Conservation (phyloP, 2,888 invertebrate genomes). For the Euplagia quadripunctaria region DNA sequence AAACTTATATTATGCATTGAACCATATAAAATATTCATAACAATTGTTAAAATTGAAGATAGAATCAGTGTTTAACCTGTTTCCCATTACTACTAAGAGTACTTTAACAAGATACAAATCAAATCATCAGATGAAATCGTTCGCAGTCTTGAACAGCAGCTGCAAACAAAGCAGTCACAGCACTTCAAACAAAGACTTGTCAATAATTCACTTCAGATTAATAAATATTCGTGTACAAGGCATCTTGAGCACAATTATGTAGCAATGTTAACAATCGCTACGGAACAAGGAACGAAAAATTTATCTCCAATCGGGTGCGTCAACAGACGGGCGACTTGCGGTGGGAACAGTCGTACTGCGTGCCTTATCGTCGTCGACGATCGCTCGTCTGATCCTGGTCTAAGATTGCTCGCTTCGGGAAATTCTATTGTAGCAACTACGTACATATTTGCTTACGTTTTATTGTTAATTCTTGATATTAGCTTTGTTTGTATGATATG, state of each 20-base stretch:
- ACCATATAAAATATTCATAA: background rate
- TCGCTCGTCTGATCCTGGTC: conserved; percentile 51
- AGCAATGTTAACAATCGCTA: conserved; percentile 44
- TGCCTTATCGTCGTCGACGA: conserved; percentile 58
- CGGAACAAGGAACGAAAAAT: conserved; percentile 35
- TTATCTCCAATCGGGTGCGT: conserved; percentile 49
- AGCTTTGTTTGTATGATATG: background rate
- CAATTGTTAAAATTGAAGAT: background rate
- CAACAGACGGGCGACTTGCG: conserved; percentile 28
- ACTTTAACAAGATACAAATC: conserved; percentile 8
- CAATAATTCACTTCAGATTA: conserved; percentile 34
- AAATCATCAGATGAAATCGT: conserved; percentile 20
- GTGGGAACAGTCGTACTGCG: conserved; percentile 49
- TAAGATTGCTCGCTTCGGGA: conserved; percentile 49
- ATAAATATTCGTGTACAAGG: conserved; percentile 36
- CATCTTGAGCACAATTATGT: conserved; percentile 38
- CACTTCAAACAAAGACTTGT: conserved; percentile 32
- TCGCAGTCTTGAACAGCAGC: conserved; percentile 17
- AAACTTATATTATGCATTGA: background rate
- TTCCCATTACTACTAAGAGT: background rate
- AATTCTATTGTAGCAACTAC: conserved; percentile 46
- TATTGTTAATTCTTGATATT: conserved; percentile 38
- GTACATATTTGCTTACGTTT: conserved; percentile 48
- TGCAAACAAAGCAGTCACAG: conserved; percentile 14
- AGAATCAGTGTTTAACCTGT: background rate